Evolutionary conservation across 1,140 invertebrate species (phyloP), one percentile per base, ranked within the genome.

Genomic region (Pteromalus puparum): DNA sequence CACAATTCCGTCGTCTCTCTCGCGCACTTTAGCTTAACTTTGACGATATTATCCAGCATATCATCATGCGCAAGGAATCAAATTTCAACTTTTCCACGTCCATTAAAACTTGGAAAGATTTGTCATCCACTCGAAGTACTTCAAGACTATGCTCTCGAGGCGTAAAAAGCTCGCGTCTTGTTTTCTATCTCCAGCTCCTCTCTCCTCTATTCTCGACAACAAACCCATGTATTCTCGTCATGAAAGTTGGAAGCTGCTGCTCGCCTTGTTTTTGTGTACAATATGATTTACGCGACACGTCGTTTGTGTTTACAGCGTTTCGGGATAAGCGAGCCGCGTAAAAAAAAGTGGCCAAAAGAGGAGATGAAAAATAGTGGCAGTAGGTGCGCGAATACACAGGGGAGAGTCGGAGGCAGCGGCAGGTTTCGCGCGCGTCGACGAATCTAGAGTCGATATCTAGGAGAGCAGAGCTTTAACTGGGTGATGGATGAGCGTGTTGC

Each of bases 41-140:
- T 72, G 30, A 28, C 68, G 24, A 72, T n/a, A 18, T 28, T 26
- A 28, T 2, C 18, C 6, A 61, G 53, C 21, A n/a, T 74, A 74
- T 74, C 34, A 42, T 42, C 72, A 74, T 18, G 34, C 21, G 9
- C 72, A 15, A 42, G 34, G 21, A 74, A 74, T 74, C 72, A 74
- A 74, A 74, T 74, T 74, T 74, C 28, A 74, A 74, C 72, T 38
- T 38, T 74, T 34, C 30, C 13, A 74, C 21, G 18, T n/a, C 38
- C 34, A 74, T 74, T 74, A 74, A 74, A 74, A 74, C 30, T 74
- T 74, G 34, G 18, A 10, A n/a, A 34, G 34, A 74, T 38, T 74
- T 74, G 53, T 61, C 53, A 61, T 61, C 6, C 53, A 5, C 30
- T 1, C 53, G 6, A 61, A 53, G 48, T 61, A 21, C 21, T n/a